These are phyloP conservation scores for Neolamprologus variostigma DNA, from an alignment of 2,113 vertebrate genomes.

Conservation along the genomic window DNA sequence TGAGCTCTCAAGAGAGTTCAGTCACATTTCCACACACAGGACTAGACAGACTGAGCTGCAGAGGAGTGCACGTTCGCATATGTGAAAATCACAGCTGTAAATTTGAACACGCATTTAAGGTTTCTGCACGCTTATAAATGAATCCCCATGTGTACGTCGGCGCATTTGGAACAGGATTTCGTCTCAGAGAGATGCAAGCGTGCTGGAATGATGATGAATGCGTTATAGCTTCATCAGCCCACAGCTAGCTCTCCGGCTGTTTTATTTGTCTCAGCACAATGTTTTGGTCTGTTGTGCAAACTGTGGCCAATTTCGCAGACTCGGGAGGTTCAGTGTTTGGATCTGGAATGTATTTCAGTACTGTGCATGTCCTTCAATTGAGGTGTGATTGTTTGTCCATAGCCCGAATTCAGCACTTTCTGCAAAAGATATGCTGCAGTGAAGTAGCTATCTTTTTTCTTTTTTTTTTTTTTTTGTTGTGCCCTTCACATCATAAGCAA, in stretches of 20 bases:
- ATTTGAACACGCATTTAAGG: slow-evolving; percentile 10
- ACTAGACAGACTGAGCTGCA: neutral
- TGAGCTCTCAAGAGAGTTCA: slow-evolving; percentile 50
- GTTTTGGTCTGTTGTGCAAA: slow-evolving; percentile 36
- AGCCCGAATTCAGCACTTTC: slow-evolving; percentile 53
- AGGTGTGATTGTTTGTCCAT: slow-evolving; percentile 14
- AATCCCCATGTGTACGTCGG: neutral
- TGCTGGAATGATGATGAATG: neutral
- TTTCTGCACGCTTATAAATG: neutral
- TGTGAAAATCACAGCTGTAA: neutral
- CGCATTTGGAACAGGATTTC: neutral
- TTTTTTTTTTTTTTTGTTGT: neutral
- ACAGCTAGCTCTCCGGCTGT: neutral
- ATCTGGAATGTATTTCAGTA: slow-evolving; percentile 15
- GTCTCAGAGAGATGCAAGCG: neutral
- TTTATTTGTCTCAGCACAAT: slow-evolving; percentile 33
- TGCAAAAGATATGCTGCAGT: neutral
- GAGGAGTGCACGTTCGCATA: neutral
- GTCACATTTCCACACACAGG: slow-evolving; percentile 33
- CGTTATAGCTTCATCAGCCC: neutral
- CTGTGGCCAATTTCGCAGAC: slow-evolving; percentile 23
- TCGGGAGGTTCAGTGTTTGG: slow-evolving; percentile 5
- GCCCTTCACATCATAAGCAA: slow-evolving; percentile 23
- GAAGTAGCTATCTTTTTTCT: neutral
- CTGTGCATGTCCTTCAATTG: slow-evolving; percentile 16